phyloP scores from a whole-genome alignment of 92 coral and sea anemone genomes.

The Parazoanthus atlanticus region DNA sequence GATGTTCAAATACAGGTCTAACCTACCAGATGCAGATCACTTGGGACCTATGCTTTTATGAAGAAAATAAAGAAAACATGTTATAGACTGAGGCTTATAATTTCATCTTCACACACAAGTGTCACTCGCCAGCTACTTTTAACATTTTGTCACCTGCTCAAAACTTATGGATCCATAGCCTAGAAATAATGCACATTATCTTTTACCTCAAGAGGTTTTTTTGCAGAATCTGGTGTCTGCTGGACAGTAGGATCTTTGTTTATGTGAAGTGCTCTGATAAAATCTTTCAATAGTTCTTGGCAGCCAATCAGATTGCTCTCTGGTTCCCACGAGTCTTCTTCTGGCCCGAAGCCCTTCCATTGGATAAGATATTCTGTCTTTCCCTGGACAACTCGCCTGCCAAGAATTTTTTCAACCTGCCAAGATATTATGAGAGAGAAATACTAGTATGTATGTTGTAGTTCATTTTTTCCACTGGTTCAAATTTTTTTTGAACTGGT shows the following conservation, averaged over 20 bases:
- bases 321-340: constrained; percentile 46
- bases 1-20: no score
- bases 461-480: no score
- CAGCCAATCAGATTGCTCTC: constrained; percentile 32
- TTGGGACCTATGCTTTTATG: no score
- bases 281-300: background rate
- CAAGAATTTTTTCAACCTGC: constrained; percentile 38
- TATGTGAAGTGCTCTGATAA: background rate
- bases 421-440: background rate
- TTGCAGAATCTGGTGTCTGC: background rate
- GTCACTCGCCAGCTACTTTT: no score
- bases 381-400: background rate
- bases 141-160: no score
- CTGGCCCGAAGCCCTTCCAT: constrained; percentile 37
- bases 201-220: constrained; percentile 24
- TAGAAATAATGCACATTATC: no score
- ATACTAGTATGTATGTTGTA: background rate
- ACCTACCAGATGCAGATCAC: no score
- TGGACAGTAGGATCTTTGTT: background rate
- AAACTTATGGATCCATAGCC: no score
- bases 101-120: no score
- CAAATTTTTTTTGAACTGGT: no score
- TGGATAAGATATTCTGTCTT: background rate
- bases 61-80: no score
- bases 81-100: no score